Evolutionary conservation across 2,888 invertebrate species (phyloP).

Genomic region (Scrobipalpa costella): DNA sequence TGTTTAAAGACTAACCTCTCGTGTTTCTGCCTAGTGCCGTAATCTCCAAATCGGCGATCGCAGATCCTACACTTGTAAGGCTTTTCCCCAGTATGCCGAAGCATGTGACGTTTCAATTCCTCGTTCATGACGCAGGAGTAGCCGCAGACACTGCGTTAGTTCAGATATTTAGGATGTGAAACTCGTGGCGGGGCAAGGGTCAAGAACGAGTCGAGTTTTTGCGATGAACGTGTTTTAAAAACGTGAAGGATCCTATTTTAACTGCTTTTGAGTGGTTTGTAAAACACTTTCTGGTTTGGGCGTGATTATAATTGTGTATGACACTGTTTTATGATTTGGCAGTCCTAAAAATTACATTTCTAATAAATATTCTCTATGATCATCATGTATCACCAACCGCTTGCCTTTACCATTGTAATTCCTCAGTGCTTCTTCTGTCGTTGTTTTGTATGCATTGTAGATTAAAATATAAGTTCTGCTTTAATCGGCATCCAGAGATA

Average conservation of each 20-base stretch:
- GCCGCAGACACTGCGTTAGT: constrained; percentile 44
- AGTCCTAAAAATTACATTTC: too few relatives aligned
- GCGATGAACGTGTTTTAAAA: background rate
- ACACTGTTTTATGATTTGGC: too few relatives aligned
- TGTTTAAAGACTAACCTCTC: constrained; percentile 52
- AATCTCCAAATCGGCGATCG: constrained; percentile 67
- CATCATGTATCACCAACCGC: background rate
- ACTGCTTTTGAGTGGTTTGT: background rate
- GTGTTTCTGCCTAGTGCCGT: constrained; percentile 70
- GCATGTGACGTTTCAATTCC: constrained; percentile 69
- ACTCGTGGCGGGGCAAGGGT: constrained; percentile 17
- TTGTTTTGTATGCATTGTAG: background rate
- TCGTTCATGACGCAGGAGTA: constrained; percentile 65
- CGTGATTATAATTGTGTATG: too few relatives aligned
- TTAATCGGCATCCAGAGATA: background rate
- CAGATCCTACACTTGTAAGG: constrained; percentile 71
- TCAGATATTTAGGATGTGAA: background rate
- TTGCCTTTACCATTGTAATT: background rate
- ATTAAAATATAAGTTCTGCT: background rate
- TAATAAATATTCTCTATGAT: too few relatives aligned
- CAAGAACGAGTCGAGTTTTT: constrained; percentile 11
- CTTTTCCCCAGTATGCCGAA: constrained; percentile 66
- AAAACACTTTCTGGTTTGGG: too few relatives aligned
- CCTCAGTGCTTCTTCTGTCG: background rate
- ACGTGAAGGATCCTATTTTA: too few relatives aligned